A percentile compares a stretch with the other conserved stretches of the same genome.
Conservation (phyloP, 2,888 invertebrate species). For the Ophion ellenae region DNA sequence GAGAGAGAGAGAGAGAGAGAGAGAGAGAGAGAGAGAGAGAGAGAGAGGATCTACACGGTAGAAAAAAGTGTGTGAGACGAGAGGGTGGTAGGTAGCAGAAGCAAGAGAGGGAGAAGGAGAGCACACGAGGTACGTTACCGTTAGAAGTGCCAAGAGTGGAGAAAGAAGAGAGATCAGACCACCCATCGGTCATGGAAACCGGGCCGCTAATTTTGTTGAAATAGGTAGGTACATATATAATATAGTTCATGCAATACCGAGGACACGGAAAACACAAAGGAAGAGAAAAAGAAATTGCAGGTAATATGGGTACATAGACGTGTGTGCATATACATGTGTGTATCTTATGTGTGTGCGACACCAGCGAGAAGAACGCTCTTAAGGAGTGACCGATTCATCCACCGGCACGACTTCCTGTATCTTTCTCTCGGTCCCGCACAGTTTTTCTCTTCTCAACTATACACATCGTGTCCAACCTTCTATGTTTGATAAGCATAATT, state of each 20-base stretch:
- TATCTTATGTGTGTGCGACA: slow-evolving; percentile 15
- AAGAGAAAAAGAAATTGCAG: slow-evolving; percentile 32
- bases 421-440: slow-evolving; percentile 42
- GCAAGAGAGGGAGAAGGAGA: slow-evolving; percentile 5
- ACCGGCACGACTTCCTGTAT: slow-evolving; percentile 65
- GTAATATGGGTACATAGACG: slow-evolving; percentile 13
- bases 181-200: slow-evolving; percentile 65
- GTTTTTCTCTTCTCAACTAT: slow-evolving; percentile 23
- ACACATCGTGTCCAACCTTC: slow-evolving; percentile 31
- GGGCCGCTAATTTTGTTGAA: slow-evolving; percentile 61
- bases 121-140: slow-evolving; percentile 42
- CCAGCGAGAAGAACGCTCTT: slow-evolving; percentile 54
- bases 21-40: slow-evolving; percentile 2
- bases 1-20: slow-evolving; percentile 32
- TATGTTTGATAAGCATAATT: slow-evolving; percentile 50
- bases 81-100: slow-evolving; percentile 9
- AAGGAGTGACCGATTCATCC: slow-evolving; percentile 64
- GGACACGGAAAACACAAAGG: slow-evolving; percentile 34
- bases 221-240: slow-evolving; percentile 45
- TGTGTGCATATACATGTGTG: slow-evolving; percentile 4
- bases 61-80: slow-evolving; percentile 23
- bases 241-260: slow-evolving; percentile 13
- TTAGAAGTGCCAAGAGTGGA: slow-evolving; percentile 53
- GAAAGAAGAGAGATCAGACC: slow-evolving; percentile 36
- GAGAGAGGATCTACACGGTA: neutral